Conservation (phyloP, 2,797 vertebrate species). For the Danio jaintianensis region DNA sequence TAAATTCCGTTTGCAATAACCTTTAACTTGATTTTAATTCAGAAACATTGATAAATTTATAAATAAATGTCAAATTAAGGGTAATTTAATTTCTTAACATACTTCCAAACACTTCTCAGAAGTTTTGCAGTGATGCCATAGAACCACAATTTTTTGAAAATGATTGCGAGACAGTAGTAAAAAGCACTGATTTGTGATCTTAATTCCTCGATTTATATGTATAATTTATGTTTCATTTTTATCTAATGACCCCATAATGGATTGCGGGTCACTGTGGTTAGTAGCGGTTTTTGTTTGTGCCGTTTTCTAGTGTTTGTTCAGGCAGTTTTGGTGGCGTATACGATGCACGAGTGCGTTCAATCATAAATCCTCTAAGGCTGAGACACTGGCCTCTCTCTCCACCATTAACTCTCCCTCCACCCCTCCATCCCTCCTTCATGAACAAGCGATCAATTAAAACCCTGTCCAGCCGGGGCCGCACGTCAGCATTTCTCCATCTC, state of each 20-base stretch:
- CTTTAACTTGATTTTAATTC: too few species aligned
- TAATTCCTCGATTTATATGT: neutral
- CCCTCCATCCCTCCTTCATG: constrained; percentile 59
- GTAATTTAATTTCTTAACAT: too few species aligned
- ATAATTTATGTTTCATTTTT: neutral
- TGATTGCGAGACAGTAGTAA: too few species aligned
- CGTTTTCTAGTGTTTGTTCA: constrained; percentile 8
- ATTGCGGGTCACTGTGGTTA: neutral
- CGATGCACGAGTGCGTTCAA: constrained; percentile 22
- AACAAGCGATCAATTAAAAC: constrained; percentile 80
- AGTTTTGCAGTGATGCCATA: too few species aligned
- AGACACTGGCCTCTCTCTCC: constrained; percentile 60
- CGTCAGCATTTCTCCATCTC: constrained; percentile 73
- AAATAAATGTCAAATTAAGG: too few species aligned
- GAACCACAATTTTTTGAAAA: too few species aligned
- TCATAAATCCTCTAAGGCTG: constrained; percentile 68
- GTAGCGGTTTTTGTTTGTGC: neutral
- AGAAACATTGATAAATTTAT: too few species aligned
- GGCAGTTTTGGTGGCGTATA: neutral
- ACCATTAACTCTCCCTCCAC: constrained; percentile 69
- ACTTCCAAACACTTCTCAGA: too few species aligned
- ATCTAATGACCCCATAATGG: neutral
- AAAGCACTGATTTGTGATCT: too few species aligned
- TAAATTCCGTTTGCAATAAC: too few species aligned
- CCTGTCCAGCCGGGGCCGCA: constrained; percentile 64